Evolutionary conservation across 2,888 invertebrate genomes (phyloP).

Genomic region (Papilio protenor): DNA sequence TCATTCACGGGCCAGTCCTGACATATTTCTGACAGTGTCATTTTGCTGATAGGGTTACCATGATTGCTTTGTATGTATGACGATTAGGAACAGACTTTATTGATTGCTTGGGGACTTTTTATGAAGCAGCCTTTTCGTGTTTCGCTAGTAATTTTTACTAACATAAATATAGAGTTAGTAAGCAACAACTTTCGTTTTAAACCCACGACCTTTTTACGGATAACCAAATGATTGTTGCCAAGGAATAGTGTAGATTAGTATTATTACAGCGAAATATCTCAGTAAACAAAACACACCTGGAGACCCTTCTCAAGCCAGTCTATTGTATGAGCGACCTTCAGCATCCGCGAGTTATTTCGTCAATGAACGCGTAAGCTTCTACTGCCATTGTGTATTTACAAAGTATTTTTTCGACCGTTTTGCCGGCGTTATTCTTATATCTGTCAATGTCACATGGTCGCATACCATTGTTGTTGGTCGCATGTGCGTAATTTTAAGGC

Average conservation of each 20-base stretch:
- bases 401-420: conserved; percentile 29
- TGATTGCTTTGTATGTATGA: background rate
- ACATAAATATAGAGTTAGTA: too few relatives aligned
- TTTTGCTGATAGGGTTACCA: conserved; percentile 32
- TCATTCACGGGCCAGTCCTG: conserved; percentile 50
- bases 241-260: background rate
- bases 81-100: background rate
- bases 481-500: conserved; percentile 26
- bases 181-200: background rate
- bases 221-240: background rate
- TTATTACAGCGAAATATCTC: conserved; percentile 20
- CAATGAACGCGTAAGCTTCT: conserved; percentile 41
- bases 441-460: conserved; percentile 44
- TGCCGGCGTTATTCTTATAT: conserved; percentile 39
- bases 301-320: conserved; percentile 30
- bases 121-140: background rate
- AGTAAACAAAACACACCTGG: conserved; percentile 29
- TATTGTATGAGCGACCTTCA: conserved; percentile 43
- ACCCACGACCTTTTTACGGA: background rate
- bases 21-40: conserved; percentile 38
- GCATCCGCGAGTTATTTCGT: conserved; percentile 41
- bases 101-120: background rate
- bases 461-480: conserved; percentile 41
- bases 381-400: conserved; percentile 37
- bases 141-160: background rate